Conservation (phyloP, 2,797 vertebrate species). For the Pterois miles region DNA sequence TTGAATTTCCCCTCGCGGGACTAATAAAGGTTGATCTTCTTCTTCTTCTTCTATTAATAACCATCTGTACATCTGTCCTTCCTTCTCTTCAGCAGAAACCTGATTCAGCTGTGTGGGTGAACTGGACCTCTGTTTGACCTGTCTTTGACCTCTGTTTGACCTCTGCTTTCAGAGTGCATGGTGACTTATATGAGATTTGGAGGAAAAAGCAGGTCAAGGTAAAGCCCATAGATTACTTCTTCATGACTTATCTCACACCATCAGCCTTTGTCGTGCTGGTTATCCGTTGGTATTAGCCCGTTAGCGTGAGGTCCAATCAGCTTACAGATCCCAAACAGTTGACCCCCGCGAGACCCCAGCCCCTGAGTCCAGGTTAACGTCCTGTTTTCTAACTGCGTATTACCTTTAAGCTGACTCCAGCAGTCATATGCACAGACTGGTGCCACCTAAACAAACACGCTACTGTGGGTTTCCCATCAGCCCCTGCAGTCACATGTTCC, state of each 20-base stretch:
- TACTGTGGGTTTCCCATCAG: conserved; percentile 48
- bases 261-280: background rate
- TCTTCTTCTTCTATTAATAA: no score
- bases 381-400: background rate
- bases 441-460: conserved; percentile 57
- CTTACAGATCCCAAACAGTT: conserved; percentile 36
- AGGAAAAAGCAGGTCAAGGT: conserved; percentile 5
- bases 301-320: conserved; percentile 30
- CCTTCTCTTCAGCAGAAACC: no score
- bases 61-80: no score
- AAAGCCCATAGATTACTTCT: conserved; percentile 35
- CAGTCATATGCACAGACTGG: conserved; percentile 46
- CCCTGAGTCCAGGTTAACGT: conserved; percentile 1
- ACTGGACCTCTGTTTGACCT: no score
- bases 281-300: conserved; percentile 23
- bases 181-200: no score
- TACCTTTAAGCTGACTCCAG: conserved; percentile 26
- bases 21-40: no score
- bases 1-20: no score
- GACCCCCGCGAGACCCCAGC: conserved; percentile 36
- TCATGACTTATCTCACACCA: conserved; percentile 36
- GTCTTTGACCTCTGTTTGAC: no score
- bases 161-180: no score
- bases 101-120: no score
- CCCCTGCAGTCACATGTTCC: conserved; percentile 61